Base-by-base conservation (phyloP, 2,888 invertebrate species). In the Pterostichus madidus region DNA sequence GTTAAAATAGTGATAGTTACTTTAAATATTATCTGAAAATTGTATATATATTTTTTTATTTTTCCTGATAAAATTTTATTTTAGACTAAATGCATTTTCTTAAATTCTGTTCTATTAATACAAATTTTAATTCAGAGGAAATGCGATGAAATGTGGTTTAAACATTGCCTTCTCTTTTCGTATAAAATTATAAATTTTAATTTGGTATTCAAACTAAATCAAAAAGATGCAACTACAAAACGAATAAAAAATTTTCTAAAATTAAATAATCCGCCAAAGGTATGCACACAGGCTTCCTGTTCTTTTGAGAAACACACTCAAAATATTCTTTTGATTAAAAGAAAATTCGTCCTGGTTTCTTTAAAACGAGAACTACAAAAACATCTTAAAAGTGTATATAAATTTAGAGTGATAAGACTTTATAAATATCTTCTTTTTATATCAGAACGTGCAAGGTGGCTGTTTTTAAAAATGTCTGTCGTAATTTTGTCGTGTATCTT, bases 401-500 rank as follows among this genome's bases (percentile, higher is more conserved):
- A 71, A 71, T 71, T 44, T 71, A 32, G 39, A 32, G 39, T 31
- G 64, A 64, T 71, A 39, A 44, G 44, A 17, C 68, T 71, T 44
- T 71, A 71, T 71, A 44, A 71, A 71, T 71, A 44, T 71, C 68
- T 71, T 44, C 68, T 71, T 44, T 71, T 71, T 71, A 44, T 39
- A 59, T 31, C 24, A 24, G 10, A 59, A 24, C 59, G 59, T 24
- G 39, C 11, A 59, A 59, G 59, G 31, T 59, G 31, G 52, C 52
- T 52, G 56, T 56, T 56, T 17, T 17, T 24, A 24, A 56, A 17
- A 39, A 39, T 56, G 24, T 17, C 56, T 10, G 4, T 56, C n/a
- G 52, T 13, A 13, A n/a, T 52, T 52, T 52, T 52, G n/a, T 52
- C 52, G 52, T 52, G n/a, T 52, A 13, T 13, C 13, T 52, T 52